Evolutionary conservation across 2,888 invertebrate species (phyloP).

Genomic region (Microctonus hyperodae): DNA sequence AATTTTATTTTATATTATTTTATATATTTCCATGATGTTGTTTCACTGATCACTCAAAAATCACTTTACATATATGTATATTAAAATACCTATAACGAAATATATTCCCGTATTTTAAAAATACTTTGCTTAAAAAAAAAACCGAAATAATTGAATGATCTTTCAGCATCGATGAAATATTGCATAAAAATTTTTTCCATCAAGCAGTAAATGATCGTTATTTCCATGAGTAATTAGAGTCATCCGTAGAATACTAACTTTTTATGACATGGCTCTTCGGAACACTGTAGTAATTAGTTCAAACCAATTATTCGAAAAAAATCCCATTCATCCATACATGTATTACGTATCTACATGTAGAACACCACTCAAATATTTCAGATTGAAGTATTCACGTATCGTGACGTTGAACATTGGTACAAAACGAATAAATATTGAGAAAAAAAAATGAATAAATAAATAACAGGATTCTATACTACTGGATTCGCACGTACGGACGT

Average conservation of each 20-base stretch:
- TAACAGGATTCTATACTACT: not conserved
- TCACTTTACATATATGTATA: not conserved
- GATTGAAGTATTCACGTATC: not conserved
- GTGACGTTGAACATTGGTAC: not conserved
- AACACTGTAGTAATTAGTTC: not conserved
- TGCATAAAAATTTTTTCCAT: not conserved
- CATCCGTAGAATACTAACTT: too few species aligned
- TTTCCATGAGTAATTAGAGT: too few species aligned
- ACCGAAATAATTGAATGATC: not conserved
- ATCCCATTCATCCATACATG: not conserved
- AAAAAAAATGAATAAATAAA: not conserved
- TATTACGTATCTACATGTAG: not conserved
- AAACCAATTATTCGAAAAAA: conserved; percentile 4
- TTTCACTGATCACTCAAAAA: not conserved
- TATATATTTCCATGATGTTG: not conserved
- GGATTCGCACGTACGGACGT: not conserved
- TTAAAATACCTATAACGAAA: not conserved
- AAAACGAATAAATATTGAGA: not conserved
- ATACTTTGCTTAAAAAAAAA: not conserved
- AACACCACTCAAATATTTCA: not conserved
- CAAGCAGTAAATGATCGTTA: not conserved
- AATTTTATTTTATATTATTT: not conserved
- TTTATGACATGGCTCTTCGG: too few species aligned
- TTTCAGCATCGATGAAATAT: not conserved
- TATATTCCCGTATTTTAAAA: not conserved